A percentile compares a stretch with the other conserved stretches of the same genome.
phyloP scores from a whole-genome alignment of 2,797 vertebrate species.

The Cyclura pinguis region DNA sequence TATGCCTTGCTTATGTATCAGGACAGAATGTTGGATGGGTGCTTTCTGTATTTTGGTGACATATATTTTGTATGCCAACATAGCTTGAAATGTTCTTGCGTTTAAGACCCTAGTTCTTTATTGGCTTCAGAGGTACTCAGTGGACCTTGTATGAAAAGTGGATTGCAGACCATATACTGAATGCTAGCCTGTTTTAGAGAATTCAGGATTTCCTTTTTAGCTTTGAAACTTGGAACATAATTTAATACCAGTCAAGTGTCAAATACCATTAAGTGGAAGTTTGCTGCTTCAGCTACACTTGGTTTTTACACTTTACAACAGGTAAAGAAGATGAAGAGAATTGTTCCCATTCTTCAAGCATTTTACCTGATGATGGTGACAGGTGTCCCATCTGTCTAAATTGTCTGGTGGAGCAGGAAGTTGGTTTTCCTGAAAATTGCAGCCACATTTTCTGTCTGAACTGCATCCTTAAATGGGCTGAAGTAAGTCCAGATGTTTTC shows the following conservation, averaged over 20 bases:
- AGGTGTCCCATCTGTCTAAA: constrained; percentile 95
- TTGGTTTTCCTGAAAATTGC: constrained; percentile 93
- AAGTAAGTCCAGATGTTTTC: constrained; percentile 82
- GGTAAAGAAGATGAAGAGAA: constrained; percentile 80
- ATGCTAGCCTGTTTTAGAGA: not conserved
- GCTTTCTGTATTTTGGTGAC: no score
- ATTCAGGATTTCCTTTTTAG: not conserved
- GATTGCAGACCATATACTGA: not conserved
- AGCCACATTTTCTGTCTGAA: constrained; percentile 92
- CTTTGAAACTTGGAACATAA: not conserved
- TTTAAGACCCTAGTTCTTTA: not conserved
- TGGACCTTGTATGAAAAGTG: not conserved
- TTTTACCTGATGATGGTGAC: constrained; percentile 79
- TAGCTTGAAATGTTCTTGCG: not conserved
- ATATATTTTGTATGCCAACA: not conserved
- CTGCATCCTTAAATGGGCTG: constrained; percentile 96
- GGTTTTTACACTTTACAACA: constrained; percentile 63
- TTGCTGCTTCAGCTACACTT: not conserved
- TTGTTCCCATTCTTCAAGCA: constrained; percentile 61
- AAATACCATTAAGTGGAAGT: not conserved
- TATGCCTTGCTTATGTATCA: not conserved
- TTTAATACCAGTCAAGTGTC: not conserved
- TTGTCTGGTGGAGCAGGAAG: constrained; percentile 83
- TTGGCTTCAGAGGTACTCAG: not conserved
- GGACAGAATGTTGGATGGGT: not conserved